Conservation (phyloP, 2,797 vertebrate species). For the Sternotherus odoratus region DNA sequence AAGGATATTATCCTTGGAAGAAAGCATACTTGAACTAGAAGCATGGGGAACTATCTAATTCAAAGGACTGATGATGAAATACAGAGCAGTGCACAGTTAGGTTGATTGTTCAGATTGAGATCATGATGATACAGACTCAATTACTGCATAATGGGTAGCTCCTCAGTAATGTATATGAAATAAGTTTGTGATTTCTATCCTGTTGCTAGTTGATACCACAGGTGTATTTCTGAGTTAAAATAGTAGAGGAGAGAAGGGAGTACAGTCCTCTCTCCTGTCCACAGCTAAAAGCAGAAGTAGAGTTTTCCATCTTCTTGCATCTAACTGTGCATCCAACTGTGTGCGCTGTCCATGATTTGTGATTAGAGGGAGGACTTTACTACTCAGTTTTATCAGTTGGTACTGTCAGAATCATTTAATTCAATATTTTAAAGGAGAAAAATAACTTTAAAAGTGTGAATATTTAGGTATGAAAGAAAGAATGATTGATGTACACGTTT, state of each 20-base stretch:
- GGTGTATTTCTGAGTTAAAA: not conserved
- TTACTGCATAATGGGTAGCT: not conserved
- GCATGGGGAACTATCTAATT: not conserved
- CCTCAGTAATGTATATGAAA: not conserved
- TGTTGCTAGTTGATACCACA: not conserved
- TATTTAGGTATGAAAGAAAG: rapidly evolving
- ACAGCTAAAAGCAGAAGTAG: not conserved
- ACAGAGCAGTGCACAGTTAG: not conserved
- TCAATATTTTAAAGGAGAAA: not conserved
- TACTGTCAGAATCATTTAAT: not conserved
- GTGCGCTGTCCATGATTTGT: too few species aligned
- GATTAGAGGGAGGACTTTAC: not conserved
- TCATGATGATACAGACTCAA: not conserved
- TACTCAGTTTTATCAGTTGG: not conserved
- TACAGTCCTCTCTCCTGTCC: not conserved
- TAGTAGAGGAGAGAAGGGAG: not conserved
- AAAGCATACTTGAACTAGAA: not conserved
- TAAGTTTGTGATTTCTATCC: not conserved
- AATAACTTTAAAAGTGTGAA: not conserved
- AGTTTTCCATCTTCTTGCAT: not conserved
- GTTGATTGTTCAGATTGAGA: not conserved
- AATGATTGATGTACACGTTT: not conserved
- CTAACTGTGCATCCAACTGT: not conserved
- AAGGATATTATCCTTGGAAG: not conserved
- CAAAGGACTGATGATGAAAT: not conserved